Evolutionary conservation across 2,888 invertebrate genomes (phyloP), one percentile per base, ranked within the genome.

Genomic region (Orthosia cruda): DNA sequence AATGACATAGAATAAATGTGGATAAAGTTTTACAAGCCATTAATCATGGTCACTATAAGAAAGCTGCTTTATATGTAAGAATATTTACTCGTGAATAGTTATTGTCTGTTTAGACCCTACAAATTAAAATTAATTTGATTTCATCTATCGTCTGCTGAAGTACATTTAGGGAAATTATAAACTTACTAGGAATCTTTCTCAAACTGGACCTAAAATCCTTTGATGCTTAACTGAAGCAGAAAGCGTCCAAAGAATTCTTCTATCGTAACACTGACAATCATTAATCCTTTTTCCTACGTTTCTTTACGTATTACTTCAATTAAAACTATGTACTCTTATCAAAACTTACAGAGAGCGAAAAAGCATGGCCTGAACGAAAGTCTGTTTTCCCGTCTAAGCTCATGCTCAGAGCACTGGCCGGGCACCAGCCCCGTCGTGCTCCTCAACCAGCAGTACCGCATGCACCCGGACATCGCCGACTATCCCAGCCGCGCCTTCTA

Each of bases 401-500:
- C 97, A 3, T 97, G 97, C 86, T 96, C 98, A 70, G 95, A 96
- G 71, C 89, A 90, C 3, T 93, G 95, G 88, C 69, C 87, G 13
- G 80, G 89, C 12, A 90, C 84, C 54, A 92, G 89, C 84, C 97
- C 97, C 0, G 95, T 97, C 13, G 94, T 97, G 80, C 93, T 97
- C 85, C 94, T 98, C 49, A 95, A 97, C 82, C 96, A 94, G 3
- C 99, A 99, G 92, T 99, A 99, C 93, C 97, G 99, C 81, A 99
- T 99, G 99, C 98, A 98, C 85, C 97, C 97, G 1, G 98, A 98
- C 71, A 99, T 99, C 84, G 98, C 98, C 3, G 94, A 96, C 72
- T 99, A 98, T 97, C 99, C 99, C 1, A 98, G 98, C 93, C 93
- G 96, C 54, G 97, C 97, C 62, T 98, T 98, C 93, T 98, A 99